Evolutionary conservation across 2,888 invertebrate genomes (phyloP), one percentile per base, ranked within the genome.

Genomic region (Sycophila texana): DNA sequence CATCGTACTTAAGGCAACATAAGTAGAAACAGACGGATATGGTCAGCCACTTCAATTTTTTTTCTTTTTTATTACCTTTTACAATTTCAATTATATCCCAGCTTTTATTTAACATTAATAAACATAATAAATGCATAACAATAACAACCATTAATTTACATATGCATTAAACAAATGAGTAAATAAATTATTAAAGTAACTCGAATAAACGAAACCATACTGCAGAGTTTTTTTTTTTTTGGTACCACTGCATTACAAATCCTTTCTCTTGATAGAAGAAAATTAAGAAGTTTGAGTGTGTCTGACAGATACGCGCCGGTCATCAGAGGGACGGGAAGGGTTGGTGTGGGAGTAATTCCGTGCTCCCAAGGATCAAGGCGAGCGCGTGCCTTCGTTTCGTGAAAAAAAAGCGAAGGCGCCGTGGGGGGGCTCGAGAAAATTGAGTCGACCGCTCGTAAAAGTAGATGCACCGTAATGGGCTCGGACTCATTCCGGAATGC

Each of bases 401-500:
- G 14, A 74, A 74, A 74, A 74, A 65, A 16, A 22, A 66, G 22
- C 0, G 22, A 14, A 18, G 7, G 39, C 13, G 16, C n/a, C 22
- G 18, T 51, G 18, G 13, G 39, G 49, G 20, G 30, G 55, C 47
- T 60, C 16, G 61, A 18, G 77, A 78, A 67, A 78, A 73, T 78
- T 26, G 73, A 73, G 73, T 67, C 57, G 70, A 71, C 73, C 49
- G 26, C 67, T 77, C 61, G 63, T 74, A 71, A 79, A 77, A 81
- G 77, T 81, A 75, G 68, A 83, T 80, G 79, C 77, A 70, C 72
- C 57, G 18, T 65, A 79, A 71, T 67, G 61, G 77, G 60, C 60
- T 78, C 55, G 71, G 74, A 74, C 74, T 79, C 66, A 74, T 74
- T 74, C 58, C 60, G 65, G 71, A 49, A 74, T 74, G 79, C 74